Conservation (phyloP, 2,113 vertebrate species). For the Caranx melampygus region DNA sequence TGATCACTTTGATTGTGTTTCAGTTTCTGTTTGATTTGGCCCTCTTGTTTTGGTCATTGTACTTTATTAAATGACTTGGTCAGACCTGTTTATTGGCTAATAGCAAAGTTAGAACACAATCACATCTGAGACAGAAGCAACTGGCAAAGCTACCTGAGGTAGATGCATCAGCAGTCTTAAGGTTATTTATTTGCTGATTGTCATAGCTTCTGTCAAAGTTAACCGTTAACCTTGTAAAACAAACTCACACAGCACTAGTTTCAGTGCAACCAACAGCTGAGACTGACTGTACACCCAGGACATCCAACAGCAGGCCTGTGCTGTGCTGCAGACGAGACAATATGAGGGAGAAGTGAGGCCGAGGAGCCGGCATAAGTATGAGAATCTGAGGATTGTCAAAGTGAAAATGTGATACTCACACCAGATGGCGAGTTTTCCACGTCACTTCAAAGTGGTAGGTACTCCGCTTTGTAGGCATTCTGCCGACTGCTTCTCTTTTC, state of each 20-base stretch:
- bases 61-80: too few relatives aligned
- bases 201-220: too few relatives aligned
- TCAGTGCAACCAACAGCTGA: slow-evolving; percentile 2
- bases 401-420: slow-evolving; percentile 66
- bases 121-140: too few relatives aligned
- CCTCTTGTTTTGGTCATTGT: too few relatives aligned
- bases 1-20: too few relatives aligned
- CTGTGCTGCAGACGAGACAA: slow-evolving; percentile 14
- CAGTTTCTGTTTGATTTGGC: too few relatives aligned
- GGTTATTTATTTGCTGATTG: too few relatives aligned
- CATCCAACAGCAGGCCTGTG: background rate
- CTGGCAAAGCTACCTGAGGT: too few relatives aligned
- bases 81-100: too few relatives aligned
- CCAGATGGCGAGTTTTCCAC: slow-evolving; percentile 77
- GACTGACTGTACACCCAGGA: background rate
- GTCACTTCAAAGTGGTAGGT: slow-evolving; percentile 75
- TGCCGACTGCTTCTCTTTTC: slow-evolving; percentile 72
- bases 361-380: slow-evolving; percentile 28
- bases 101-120: too few relatives aligned
- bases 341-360: slow-evolving; percentile 18
- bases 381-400: slow-evolving; percentile 66
- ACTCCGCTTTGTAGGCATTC: slow-evolving; percentile 75
- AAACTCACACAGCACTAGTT: background rate
- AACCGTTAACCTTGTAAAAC: background rate
- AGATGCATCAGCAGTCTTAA: too few relatives aligned